Percentiles rank a stretch among this genome's conserved stretches.
phyloP scores from a whole-genome alignment of 1,140 invertebrate genomes.

The Trichogramma pretiosum region DNA sequence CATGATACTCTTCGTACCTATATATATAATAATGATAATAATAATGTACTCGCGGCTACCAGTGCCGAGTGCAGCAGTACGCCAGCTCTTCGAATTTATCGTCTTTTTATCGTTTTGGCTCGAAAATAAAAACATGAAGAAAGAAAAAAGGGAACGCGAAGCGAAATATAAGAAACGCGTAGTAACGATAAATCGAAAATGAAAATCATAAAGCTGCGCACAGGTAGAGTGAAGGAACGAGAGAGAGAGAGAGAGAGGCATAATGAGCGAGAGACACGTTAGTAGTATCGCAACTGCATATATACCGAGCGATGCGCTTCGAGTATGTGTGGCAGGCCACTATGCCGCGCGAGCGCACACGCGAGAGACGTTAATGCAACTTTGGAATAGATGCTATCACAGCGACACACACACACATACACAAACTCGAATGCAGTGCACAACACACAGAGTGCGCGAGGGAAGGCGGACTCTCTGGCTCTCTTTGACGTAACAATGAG shows the following conservation, averaged over 20 bases:
- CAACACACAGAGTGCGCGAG: slow-evolving; percentile 30
- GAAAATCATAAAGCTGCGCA: slow-evolving; percentile 21
- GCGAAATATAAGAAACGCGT: not conserved
- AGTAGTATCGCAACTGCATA: not conserved
- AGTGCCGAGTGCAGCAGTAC: no score
- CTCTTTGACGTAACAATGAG: slow-evolving; percentile 44
- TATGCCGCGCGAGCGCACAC: not conserved
- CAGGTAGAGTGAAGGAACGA: slow-evolving; percentile 29
- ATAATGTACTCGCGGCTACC: no score
- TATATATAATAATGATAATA: no score
- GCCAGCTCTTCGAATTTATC: no score
- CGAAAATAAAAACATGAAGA: no score
- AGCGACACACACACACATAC: not conserved
- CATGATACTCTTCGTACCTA: no score
- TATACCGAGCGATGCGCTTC: not conserved
- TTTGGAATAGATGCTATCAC: slow-evolving; percentile 13
- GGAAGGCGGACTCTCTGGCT: slow-evolving; percentile 31
- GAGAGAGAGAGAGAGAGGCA: slow-evolving; percentile 33
- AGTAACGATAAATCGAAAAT: slow-evolving; percentile 4
- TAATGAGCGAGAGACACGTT: not conserved
- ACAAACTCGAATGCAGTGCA: slow-evolving; percentile 8
- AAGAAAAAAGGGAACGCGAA: no score
- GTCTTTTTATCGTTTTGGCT: no score
- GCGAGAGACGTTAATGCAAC: not conserved
- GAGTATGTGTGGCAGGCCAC: no score